Base-by-base conservation (phyloP, 2,113 vertebrate genomes). In the Hippolais icterina region DNA sequence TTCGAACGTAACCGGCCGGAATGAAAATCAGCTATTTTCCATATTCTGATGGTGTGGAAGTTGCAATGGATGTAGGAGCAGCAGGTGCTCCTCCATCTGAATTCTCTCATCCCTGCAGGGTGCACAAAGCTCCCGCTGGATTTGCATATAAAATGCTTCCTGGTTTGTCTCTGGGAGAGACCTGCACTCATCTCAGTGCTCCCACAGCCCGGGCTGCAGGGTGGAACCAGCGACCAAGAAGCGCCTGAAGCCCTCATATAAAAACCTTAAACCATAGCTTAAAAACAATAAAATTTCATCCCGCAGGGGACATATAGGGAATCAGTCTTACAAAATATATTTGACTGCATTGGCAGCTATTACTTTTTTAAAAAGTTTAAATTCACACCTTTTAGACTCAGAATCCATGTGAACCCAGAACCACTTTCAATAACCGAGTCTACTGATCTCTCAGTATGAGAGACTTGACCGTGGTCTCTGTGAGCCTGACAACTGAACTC, bases 91-190 rank as follows among this genome's bases (percentile, higher is more conserved):
- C 96, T 16, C 24, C 72, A 50, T 50, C 94, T 78, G 83, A 87
- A 39, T 72, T 47, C 83, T 66, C 83, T 93, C 92, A 89, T 82
- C 95, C 90, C 96, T 90, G 96, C 93, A 81, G 93, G 88, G 81
- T 15, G 94, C 91, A 74, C 84, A 17, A 88, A 64, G 92, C 92
- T 91, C 93, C 95, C 53, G 3, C 35, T 59, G 96, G 83, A 89
- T 93, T 96, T 96, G 96, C 97, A 98, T 97, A 87, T 97, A 91
- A 97, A 97, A 97, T 95, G 97, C 96, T 97, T 90, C 90, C 69
- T 84, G 93, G 88, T 87, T 85, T 24, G 54, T 96, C 94, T 95
- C 90, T 11, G 54, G 89, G 87, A 87, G 95, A 97, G 94, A 96
- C 94, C 90, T 71, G 93, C 92, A 77, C 74, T 60, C 70, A 49